Percentiles rank a stretch among this genome's conserved stretches.
Evolutionary conservation across 2,797 vertebrate species (phyloP).

Genomic region (Neoniphon sammara): DNA sequence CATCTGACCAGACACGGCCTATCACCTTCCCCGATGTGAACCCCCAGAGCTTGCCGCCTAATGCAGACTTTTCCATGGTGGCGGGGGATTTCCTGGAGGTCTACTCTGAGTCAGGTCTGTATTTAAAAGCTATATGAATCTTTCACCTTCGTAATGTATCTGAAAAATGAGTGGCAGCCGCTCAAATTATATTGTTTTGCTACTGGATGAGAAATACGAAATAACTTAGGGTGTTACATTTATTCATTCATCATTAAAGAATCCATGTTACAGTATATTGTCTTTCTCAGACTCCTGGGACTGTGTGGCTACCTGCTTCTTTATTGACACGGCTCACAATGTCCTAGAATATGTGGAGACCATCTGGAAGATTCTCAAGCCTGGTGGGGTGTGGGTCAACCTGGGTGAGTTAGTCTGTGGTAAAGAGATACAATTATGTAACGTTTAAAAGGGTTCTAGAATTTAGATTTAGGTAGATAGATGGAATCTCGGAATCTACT

Average conservation of each 20-base stretch:
- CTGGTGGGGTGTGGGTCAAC: slow-evolving; percentile 98
- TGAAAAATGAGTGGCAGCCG: background rate
- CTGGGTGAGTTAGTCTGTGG: slow-evolving; percentile 85
- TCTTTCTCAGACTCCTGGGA: slow-evolving; percentile 90
- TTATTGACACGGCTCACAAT: slow-evolving; percentile 99
- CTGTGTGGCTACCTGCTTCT: slow-evolving; percentile 98
- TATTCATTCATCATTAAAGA: too few species aligned
- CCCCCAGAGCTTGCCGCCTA: slow-evolving; percentile 91
- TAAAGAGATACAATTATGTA: background rate
- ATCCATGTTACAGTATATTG: background rate
- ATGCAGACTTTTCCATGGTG: slow-evolving; percentile 98
- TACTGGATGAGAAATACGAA: background rate
- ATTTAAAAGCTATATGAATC: background rate
- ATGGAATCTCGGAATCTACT: too few species aligned
- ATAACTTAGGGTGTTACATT: too few species aligned
- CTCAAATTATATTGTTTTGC: background rate
- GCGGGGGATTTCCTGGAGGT: slow-evolving; percentile 98
- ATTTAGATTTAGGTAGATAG: too few species aligned
- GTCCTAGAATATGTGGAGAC: slow-evolving; percentile 97
- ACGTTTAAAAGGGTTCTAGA: too few species aligned
- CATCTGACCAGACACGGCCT: slow-evolving; percentile 93
- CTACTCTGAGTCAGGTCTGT: slow-evolving; percentile 92
- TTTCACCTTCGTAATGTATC: background rate
- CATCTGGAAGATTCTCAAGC: slow-evolving; percentile 99
- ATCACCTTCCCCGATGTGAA: slow-evolving; percentile 95